These are phyloP conservation scores for Stenurella melanura DNA, from an alignment of 2,888 invertebrate genomes.

Conservation along the genomic window DNA sequence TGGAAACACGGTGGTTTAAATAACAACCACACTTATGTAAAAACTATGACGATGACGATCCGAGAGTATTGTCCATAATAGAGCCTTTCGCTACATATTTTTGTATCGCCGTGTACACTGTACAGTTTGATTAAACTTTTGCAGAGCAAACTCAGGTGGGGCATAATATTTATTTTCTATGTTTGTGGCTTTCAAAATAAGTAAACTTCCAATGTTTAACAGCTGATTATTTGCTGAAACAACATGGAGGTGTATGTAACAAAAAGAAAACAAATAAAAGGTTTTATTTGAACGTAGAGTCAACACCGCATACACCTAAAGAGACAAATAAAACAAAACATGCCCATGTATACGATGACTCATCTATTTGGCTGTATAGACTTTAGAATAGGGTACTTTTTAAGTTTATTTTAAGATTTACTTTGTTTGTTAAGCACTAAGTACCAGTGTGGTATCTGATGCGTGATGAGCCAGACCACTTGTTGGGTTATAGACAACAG, in stretches of 20 bases:
- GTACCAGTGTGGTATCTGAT: not conserved
- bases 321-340: not conserved
- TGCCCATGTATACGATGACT: not conserved
- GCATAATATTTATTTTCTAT: not conserved
- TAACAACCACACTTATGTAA: too few relatives aligned
- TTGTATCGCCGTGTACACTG: too few relatives aligned
- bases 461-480: not conserved
- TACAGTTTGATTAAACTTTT: too few relatives aligned
- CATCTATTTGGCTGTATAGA: not conserved
- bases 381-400: not conserved
- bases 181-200: not conserved
- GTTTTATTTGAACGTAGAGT: not conserved
- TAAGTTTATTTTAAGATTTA: not conserved
- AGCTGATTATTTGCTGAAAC: not conserved
- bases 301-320: not conserved
- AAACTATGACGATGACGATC: too few relatives aligned
- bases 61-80: too few relatives aligned
- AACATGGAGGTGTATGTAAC: conserved; percentile 7
- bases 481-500: not conserved
- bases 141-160: not conserved
- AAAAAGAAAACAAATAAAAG: conserved; percentile 2
- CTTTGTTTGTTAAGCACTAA: not conserved
- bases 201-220: conserved; percentile 7
- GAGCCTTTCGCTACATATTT: too few relatives aligned
- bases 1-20: too few relatives aligned